Evolutionary conservation across 2,797 vertebrate species (phyloP).

Genomic region (Jordanella pulchra): DNA sequence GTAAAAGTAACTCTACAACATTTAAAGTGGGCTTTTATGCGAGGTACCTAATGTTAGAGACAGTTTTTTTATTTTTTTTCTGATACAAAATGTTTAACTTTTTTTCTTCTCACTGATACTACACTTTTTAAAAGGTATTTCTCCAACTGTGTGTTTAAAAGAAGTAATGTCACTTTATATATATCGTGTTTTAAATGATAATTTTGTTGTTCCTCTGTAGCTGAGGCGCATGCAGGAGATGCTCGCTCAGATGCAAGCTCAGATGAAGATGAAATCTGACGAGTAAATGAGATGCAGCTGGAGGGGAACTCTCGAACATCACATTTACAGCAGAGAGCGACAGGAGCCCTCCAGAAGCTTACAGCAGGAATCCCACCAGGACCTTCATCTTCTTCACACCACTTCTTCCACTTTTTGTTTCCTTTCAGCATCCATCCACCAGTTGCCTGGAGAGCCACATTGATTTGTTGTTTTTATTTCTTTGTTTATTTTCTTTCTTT

Average conservation of each 20-base stretch:
- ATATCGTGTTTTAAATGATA: background rate
- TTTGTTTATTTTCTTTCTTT: background rate
- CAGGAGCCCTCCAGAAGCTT: slow-evolving; percentile 3
- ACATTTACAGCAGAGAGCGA: background rate
- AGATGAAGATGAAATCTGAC: slow-evolving; percentile 88
- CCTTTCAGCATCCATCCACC: slow-evolving; percentile 50
- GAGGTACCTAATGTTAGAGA: background rate
- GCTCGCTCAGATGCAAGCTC: slow-evolving; percentile 90
- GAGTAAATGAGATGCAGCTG: slow-evolving; percentile 68
- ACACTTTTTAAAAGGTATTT: background rate
- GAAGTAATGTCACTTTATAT: background rate
- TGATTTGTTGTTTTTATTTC: background rate
- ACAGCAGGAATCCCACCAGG: slow-evolving; percentile 14
- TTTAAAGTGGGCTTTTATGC: background rate
- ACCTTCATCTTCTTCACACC: slow-evolving; percentile 20
- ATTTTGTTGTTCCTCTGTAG: slow-evolving; percentile 48
- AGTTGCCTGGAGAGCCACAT: slow-evolving; percentile 24
- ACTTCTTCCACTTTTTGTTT: slow-evolving; percentile 11
- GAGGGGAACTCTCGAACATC: slow-evolving; percentile 20
- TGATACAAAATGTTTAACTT: background rate
- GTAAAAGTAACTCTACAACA: background rate
- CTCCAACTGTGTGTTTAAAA: background rate
- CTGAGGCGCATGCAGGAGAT: slow-evolving; percentile 91
- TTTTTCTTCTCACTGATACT: no score
- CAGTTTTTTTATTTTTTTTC: background rate